Evolutionary conservation across 2,113 vertebrate genomes (phyloP).

Genomic region (Nymphicus hollandicus): DNA sequence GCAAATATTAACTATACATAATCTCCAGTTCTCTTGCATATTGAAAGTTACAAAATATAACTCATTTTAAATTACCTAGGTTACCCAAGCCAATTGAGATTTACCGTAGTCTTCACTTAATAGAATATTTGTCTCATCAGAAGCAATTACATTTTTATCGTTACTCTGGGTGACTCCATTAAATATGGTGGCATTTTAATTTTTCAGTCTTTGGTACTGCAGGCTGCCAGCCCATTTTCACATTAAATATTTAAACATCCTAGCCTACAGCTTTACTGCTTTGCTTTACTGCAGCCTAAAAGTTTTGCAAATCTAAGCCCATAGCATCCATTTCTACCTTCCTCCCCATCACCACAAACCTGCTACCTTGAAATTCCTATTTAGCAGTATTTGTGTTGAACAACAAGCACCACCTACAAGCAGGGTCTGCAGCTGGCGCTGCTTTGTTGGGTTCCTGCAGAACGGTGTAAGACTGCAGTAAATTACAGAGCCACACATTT

Average conservation of each 20-base stretch:
- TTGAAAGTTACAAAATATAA: background rate
- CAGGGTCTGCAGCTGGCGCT: rapidly evolving
- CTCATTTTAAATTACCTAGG: background rate
- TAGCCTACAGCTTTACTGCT: conserved; percentile 6
- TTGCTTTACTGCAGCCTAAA: background rate
- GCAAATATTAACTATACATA: background rate
- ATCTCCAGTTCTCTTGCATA: background rate
- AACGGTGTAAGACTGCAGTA: background rate
- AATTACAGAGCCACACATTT: background rate
- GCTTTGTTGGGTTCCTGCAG: background rate
- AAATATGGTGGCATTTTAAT: conserved; percentile 53
- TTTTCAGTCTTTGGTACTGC: conserved; percentile 47
- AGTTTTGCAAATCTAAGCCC: background rate
- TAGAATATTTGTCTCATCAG: conserved; percentile 29
- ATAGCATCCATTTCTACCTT: background rate
- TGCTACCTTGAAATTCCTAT: background rate
- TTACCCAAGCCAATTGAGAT: background rate
- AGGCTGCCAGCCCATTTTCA: conserved; percentile 34
- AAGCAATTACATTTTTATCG: conserved; percentile 55
- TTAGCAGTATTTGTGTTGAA: background rate
- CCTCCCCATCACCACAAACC: background rate
- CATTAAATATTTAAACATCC: conserved; percentile 56
- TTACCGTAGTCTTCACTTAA: background rate
- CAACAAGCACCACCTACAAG: background rate
- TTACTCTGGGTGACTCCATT: conserved; percentile 55